A percentile compares a stretch with the other conserved stretches of the same genome.
These are phyloP conservation scores for Drosophila quadrilineata DNA, from an alignment of 1,140 invertebrate species.

Conservation along the genomic window DNA sequence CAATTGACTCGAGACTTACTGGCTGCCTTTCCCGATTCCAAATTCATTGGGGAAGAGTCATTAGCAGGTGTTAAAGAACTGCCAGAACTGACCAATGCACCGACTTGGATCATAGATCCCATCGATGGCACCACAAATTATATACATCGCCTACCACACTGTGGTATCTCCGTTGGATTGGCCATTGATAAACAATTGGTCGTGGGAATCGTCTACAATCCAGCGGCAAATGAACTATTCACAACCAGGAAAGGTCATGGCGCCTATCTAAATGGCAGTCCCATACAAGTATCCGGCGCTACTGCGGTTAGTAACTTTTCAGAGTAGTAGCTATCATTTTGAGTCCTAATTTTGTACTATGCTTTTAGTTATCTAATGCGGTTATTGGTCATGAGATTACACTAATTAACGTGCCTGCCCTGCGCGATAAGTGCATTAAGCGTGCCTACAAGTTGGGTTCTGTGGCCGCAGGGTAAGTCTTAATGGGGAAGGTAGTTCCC, in stretches of 20 bases:
- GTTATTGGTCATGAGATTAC: constrained; percentile 61
- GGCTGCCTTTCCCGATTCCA: constrained; percentile 85
- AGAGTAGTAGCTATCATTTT: neutral
- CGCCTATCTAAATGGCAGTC: constrained; percentile 88
- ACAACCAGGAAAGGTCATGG: constrained; percentile 87
- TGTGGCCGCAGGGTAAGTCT: constrained; percentile 56
- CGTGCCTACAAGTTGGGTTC: constrained; percentile 63
- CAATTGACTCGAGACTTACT: constrained; percentile 84
- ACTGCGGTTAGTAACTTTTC: constrained; percentile 39
- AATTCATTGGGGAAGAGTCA: constrained; percentile 93
- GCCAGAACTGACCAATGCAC: constrained; percentile 87
- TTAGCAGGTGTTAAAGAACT: constrained; percentile 83
- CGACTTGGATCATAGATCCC: constrained; percentile 95
- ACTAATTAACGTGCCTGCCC: constrained; percentile 46
- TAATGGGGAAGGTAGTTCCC: neutral
- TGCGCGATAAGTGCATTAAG: constrained; percentile 62
- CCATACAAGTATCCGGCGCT: constrained; percentile 80
- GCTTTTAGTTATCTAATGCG: constrained; percentile 41
- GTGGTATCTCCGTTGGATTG: constrained; percentile 86
- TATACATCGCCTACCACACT: constrained; percentile 85
- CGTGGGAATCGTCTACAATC: constrained; percentile 89
- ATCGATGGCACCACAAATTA: constrained; percentile 91
- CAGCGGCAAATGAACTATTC: constrained; percentile 88
- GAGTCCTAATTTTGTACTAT: neutral
- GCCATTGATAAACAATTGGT: constrained; percentile 85